Conservation (phyloP, 2,888 invertebrate genomes). For the Eupithecia subumbrata region DNA sequence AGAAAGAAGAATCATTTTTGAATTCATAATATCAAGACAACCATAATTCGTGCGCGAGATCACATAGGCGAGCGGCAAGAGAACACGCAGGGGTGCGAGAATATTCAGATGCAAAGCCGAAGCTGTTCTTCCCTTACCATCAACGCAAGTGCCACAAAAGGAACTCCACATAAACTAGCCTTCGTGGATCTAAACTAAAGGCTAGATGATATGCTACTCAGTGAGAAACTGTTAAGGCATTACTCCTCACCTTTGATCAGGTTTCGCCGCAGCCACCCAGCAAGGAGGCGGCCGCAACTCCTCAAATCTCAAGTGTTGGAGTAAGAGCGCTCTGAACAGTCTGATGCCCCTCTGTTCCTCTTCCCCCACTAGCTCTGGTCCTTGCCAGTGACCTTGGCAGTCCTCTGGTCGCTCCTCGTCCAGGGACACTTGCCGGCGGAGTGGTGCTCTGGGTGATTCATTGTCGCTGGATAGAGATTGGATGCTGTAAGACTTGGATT, state of each 20-base stretch:
- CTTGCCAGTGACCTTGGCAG: conserved; percentile 79
- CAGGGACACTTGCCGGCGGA: conserved; percentile 75
- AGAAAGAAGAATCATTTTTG: background rate
- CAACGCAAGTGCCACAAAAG: too few relatives aligned
- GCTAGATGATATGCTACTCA: background rate
- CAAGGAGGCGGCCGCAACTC: conserved; percentile 76
- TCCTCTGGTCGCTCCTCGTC: conserved; percentile 79
- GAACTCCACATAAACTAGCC: background rate
- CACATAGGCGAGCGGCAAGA: too few relatives aligned
- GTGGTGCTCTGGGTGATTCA: conserved; percentile 73
- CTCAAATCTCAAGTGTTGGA: conserved; percentile 74
- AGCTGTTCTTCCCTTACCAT: too few relatives aligned
- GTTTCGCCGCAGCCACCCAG: conserved; percentile 68
- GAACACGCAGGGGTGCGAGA: too few relatives aligned
- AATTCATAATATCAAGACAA: background rate
- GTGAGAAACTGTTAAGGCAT: background rate
- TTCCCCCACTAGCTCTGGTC: conserved; percentile 71
- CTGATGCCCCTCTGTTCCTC: conserved; percentile 79
- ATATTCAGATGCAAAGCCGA: too few relatives aligned
- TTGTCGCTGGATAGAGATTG: conserved; percentile 75
- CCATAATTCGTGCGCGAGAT: background rate
- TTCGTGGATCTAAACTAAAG: background rate
- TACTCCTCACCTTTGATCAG: conserved; percentile 68
- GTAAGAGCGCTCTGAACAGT: conserved; percentile 76
- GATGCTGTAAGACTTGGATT: conserved; percentile 58